Base-by-base conservation (phyloP, 2,113 vertebrate genomes). In the Osmerus eperlanus region DNA sequence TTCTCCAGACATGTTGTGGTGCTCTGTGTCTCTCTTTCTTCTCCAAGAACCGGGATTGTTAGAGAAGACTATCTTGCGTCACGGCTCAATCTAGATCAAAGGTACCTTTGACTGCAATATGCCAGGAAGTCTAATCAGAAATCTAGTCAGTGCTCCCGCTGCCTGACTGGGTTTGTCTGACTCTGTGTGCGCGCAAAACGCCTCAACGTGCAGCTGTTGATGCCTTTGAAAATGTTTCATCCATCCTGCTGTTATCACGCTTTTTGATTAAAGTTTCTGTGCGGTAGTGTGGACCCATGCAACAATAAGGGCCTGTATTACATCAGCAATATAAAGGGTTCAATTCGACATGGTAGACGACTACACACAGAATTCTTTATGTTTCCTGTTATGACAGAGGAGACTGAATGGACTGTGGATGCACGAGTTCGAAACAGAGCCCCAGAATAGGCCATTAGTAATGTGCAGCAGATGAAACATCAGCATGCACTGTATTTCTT, bases 401-500 rank as follows among this genome's bases (percentile, higher is more conserved):
- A 19, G 19, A 19, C 7, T 58, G 19, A 6, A 47, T 32, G 23
- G 12, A 2, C 8, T 23, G 21, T 23, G 21, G 21, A 23, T 16
- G 2, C 51, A 8, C 60, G 3, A 59, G 2, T 25, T 60, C 16
- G 1, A 13, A 65, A 9, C 18, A 13, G 11, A 54, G 62, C 36
- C 23, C 60, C 32, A 25, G 55, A 23, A 25, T n/a, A 62, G 67
- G 25, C 69, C 47, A 75, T 81, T 59, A 72, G 55, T 1, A 23
- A 60, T 51, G 70, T 65, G 62, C 0, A 61, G 69, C 21, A 73
- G 56, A 62, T 55, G 36, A 70, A 69, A 68, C 28, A 23, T 51
- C 65, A 68, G 47, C 66, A 70, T 74, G 59, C 52, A 67, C 56
- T n/a, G 25, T 21, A 13, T 52, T 19, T 23, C 21, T 25, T 51